Conservation (phyloP, 2,888 invertebrate species). For the Encarsia formosa region DNA sequence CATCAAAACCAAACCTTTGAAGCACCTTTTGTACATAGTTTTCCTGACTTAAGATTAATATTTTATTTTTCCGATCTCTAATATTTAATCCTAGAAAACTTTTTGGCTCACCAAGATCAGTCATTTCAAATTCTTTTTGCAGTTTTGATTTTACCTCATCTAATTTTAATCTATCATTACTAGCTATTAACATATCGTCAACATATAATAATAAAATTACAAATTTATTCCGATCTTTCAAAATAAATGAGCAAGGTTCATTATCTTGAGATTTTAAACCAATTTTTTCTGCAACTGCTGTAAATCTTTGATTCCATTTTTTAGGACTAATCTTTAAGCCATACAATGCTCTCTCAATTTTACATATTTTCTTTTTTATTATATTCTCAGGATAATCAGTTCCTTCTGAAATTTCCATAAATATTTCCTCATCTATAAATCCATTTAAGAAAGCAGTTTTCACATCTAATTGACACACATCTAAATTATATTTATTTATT, state of each 20-base stretch:
- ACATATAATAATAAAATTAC: neutral
- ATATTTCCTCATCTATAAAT: constrained; percentile 12
- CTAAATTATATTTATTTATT: neutral
- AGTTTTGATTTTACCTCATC: constrained; percentile 14
- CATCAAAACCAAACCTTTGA: neutral
- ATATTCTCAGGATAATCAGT: neutral
- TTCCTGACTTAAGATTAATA: neutral
- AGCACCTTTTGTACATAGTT: neutral
- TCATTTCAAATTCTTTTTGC: constrained; percentile 22
- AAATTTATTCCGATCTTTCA: neutral
- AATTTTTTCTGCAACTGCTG: constrained; percentile 16
- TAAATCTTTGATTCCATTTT: constrained; percentile 18
- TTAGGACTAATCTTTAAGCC: constrained; percentile 22
- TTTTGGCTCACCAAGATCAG: constrained; percentile 18
- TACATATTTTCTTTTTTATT: constrained; percentile 20
- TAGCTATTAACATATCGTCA: constrained; percentile 3
- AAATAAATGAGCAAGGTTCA: constrained; percentile 26
- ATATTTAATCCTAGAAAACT: constrained; percentile 18
- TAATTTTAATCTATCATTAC: neutral
- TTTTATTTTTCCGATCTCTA: constrained; percentile 1
- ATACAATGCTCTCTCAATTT: constrained; percentile 22
- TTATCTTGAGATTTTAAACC: constrained; percentile 14
- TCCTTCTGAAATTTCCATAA: constrained; percentile 25
- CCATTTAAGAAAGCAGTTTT: constrained; percentile 33
- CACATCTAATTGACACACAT: constrained; percentile 17